These are phyloP conservation scores for Coelinius sp. DNA, from an alignment of 2,888 invertebrate species.

Conservation along the genomic window DNA sequence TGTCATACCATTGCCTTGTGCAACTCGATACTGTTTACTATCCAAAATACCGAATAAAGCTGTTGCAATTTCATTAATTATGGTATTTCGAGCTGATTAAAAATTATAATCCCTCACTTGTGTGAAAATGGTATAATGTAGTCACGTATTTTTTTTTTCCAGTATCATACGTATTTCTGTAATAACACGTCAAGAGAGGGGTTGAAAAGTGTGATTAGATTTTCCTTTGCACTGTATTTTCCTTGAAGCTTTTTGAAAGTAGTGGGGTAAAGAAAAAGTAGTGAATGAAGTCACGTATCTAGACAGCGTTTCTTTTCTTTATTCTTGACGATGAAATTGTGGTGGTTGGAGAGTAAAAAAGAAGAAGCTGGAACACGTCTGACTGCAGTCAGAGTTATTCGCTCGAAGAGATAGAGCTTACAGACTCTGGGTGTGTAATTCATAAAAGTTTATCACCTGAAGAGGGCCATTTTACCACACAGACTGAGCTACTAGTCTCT, in stretches of 20 bases:
- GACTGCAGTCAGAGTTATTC: conserved; percentile 44
- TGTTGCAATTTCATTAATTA: not conserved
- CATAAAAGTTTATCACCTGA: conserved; percentile 59
- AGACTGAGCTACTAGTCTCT: not conserved
- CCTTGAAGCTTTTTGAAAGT: not conserved
- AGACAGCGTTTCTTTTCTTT: conserved; percentile 15
- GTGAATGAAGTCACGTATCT: conserved; percentile 40
- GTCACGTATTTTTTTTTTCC: conserved; percentile 23
- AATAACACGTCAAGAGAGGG: conserved; percentile 31
- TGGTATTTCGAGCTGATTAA: not conserved
- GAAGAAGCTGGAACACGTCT: conserved; percentile 33
- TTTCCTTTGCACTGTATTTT: conserved; percentile 23
- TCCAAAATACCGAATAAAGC: conserved; percentile 4
- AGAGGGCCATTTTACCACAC: conserved; percentile 49
- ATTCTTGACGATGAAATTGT: conserved; percentile 19
- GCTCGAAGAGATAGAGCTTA: conserved; percentile 37
- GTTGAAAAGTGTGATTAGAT: conserved; percentile 37
- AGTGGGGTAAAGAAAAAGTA: conserved; percentile 4
- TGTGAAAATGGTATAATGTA: not conserved
- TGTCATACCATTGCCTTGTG: conserved; percentile 31
- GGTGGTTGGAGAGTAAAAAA: conserved; percentile 4
- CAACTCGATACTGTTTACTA: conserved; percentile 13
- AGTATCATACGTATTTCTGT: conserved; percentile 26
- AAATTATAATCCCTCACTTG: not conserved
- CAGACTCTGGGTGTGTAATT: conserved; percentile 54